These are phyloP conservation scores for Noctua pronuba DNA, from an alignment of 2,888 invertebrate genomes.

Conservation along the genomic window DNA sequence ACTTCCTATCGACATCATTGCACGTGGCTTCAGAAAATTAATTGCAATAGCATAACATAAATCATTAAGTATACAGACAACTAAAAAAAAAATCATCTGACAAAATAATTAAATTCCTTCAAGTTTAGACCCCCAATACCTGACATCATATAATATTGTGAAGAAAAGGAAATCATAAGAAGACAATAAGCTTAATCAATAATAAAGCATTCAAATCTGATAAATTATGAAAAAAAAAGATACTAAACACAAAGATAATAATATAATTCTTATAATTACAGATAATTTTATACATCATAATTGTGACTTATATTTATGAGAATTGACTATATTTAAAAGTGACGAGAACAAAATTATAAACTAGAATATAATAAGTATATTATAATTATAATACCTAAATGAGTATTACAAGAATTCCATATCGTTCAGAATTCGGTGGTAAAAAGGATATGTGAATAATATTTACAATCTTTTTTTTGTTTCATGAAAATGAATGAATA, in stretches of 20 bases:
- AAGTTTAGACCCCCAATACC: background rate
- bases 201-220: slow-evolving; percentile 55
- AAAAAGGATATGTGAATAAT: slow-evolving; percentile 79
- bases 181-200: slow-evolving; percentile 49
- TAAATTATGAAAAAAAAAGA: slow-evolving; percentile 55
- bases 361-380: slow-evolving; percentile 43
- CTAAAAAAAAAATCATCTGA: slow-evolving; percentile 4
- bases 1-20: background rate
- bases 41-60: background rate
- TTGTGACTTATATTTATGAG: slow-evolving; percentile 74
- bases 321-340: slow-evolving; percentile 84
- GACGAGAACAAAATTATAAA: slow-evolving; percentile 83
- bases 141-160: slow-evolving; percentile 17
- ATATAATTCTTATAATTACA: slow-evolving; percentile 64
- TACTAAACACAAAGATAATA: slow-evolving; percentile 64
- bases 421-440: slow-evolving; percentile 83
- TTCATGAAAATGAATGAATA: slow-evolving; percentile 25
- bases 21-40: background rate
- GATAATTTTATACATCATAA: slow-evolving; percentile 66
- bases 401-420: slow-evolving; percentile 83
- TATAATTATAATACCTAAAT: slow-evolving; percentile 67
- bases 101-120: slow-evolving; percentile 14
- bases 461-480: slow-evolving; percentile 59
- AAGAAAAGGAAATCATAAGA: slow-evolving; percentile 16
- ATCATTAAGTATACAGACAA: too few relatives aligned